Conservation (phyloP, 2,797 vertebrate genomes). For the Myotis planiceps region DNA sequence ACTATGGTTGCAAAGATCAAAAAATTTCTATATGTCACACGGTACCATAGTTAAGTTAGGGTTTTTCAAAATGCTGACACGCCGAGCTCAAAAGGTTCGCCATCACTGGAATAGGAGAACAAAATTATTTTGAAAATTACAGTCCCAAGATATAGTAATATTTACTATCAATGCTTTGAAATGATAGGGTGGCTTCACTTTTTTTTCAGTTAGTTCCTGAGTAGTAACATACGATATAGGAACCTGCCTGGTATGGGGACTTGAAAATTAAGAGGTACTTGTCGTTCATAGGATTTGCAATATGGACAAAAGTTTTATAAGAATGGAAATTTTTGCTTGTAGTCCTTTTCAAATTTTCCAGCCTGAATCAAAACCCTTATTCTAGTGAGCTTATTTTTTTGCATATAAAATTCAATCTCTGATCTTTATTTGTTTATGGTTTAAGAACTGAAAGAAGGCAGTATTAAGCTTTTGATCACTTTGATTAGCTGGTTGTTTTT, state of each 20-base stretch:
- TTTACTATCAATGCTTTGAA: not conserved
- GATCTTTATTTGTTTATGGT: not conserved
- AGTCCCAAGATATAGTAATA: not conserved
- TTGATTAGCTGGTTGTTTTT: conserved; percentile 62
- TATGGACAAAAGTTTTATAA: not conserved
- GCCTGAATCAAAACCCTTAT: not conserved
- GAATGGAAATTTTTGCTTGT: not conserved
- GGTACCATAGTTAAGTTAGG: too few relatives aligned
- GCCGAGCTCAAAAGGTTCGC: too few relatives aligned
- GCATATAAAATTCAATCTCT: not conserved
- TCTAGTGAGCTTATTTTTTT: not conserved
- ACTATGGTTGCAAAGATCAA: too few relatives aligned
- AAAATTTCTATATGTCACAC: too few relatives aligned
- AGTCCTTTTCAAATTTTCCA: not conserved
- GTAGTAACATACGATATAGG: not conserved
- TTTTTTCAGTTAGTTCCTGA: not conserved
- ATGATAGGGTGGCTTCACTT: not conserved
- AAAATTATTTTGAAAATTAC: conserved; percentile 11
- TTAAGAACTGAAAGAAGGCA: not conserved
- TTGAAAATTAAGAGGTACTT: conserved; percentile 9
- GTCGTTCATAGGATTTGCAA: not conserved
- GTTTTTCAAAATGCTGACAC: too few relatives aligned
- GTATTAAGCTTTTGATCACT: not conserved
- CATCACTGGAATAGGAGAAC: not conserved
- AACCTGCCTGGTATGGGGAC: not conserved